phyloP scores from a whole-genome alignment of 2,113 vertebrate genomes.

The Gobius niger region DNA sequence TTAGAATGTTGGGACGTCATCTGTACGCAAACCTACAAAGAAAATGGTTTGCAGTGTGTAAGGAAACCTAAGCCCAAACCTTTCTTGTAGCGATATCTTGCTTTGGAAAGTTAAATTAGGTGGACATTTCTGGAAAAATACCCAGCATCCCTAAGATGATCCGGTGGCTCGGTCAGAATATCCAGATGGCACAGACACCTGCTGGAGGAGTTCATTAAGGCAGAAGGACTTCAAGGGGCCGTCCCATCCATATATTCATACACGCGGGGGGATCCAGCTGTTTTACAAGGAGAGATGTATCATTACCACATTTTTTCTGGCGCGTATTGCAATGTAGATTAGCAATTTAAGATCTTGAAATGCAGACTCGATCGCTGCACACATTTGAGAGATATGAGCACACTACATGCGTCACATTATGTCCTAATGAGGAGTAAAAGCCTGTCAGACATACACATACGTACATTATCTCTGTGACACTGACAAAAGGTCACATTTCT shows the following conservation, averaged over 20 bases:
- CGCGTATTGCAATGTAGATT: too few species aligned
- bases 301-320: too few species aligned
- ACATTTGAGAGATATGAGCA: background rate
- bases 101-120: background rate
- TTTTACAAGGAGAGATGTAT: too few species aligned
- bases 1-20: too few species aligned
- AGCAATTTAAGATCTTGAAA: too few species aligned
- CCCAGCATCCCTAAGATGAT: background rate
- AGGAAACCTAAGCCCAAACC: too few species aligned
- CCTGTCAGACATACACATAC: background rate
- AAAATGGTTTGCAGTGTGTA: too few species aligned
- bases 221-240: background rate
- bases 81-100: too few species aligned
- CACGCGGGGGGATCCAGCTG: background rate
- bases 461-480: slow-evolving; percentile 13
- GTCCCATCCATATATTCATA: background rate
- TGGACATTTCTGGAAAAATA: background rate
- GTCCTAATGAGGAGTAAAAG: background rate
- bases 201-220: background rate
- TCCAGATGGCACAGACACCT: slow-evolving; percentile 4
- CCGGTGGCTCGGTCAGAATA: background rate
- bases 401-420: background rate
- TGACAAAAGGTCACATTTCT: slow-evolving; percentile 20
- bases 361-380: background rate
- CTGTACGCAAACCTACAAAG: too few species aligned